These are phyloP conservation scores for Scotopteryx bipunctaria DNA, from an alignment of 2,888 invertebrate genomes.

Conservation along the genomic window DNA sequence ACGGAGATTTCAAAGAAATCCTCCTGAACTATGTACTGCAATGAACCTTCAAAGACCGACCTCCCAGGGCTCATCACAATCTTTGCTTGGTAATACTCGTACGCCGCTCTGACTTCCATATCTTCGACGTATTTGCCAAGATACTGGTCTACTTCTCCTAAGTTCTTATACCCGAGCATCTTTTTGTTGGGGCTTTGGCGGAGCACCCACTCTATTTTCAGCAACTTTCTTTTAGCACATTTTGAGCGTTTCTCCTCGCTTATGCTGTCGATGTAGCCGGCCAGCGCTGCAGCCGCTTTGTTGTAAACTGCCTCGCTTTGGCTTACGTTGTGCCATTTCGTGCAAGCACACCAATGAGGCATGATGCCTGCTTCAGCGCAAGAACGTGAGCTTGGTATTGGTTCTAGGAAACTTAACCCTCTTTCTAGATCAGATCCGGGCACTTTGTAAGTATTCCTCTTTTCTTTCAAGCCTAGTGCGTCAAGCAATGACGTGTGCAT, in stretches of 20 bases:
- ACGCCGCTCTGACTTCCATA: constrained; percentile 15
- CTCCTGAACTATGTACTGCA: constrained; percentile 84
- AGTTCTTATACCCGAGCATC: constrained; percentile 4
- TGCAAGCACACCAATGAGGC: constrained; percentile 52
- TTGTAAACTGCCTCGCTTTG: constrained; percentile 48
- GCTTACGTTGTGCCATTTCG: constrained; percentile 6
- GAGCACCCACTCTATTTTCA: constrained; percentile 1
- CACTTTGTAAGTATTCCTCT: constrained; percentile 61
- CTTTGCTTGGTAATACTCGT: constrained; percentile 8
- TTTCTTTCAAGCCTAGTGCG: constrained; percentile 79
- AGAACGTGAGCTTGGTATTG: constrained; percentile 27
- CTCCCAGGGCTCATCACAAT: constrained; percentile 85
- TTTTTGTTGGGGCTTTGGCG: neutral
- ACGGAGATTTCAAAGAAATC: constrained; percentile 83
- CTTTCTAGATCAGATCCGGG: constrained; percentile 80
- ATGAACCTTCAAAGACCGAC: constrained; percentile 92
- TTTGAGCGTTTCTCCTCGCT: constrained; percentile 3
- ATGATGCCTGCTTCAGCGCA: constrained; percentile 48
- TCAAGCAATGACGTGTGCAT: constrained; percentile 87
- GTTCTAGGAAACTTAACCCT: constrained; percentile 70
- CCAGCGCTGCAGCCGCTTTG: constrained; percentile 83
- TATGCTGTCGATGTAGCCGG: constrained; percentile 54
- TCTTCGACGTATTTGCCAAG: neutral
- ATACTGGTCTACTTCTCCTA: neutral
- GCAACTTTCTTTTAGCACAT: constrained; percentile 1